A percentile compares a stretch with the other conserved stretches of the same genome.
Evolutionary conservation across 2,888 invertebrate species (phyloP).

Genomic region (Sminthurinus aureus): DNA sequence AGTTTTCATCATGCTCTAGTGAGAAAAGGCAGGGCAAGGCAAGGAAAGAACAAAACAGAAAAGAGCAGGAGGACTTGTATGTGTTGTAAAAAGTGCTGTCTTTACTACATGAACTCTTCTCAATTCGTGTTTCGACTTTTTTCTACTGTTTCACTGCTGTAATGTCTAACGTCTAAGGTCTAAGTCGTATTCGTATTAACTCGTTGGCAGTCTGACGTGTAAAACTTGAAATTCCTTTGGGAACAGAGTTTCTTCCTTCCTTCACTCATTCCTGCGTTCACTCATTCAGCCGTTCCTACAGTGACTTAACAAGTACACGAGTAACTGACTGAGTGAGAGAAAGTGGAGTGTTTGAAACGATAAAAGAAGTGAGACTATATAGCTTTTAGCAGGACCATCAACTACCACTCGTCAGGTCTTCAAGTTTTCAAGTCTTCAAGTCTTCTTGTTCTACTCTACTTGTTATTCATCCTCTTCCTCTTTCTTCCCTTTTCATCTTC

Average conservation of each 20-base stretch:
- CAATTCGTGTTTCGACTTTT: not conserved
- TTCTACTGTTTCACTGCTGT: not conserved
- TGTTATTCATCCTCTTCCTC: not conserved
- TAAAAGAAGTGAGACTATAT: conserved; percentile 2
- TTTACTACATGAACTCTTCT: not conserved
- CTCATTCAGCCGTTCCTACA: not conserved
- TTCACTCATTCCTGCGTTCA: no score
- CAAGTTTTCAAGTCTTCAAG: not conserved
- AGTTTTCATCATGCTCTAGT: not conserved
- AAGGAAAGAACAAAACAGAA: not conserved
- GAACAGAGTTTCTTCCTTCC: not conserved
- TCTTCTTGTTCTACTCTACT: not conserved
- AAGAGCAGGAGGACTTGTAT: not conserved
- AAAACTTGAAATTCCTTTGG: conserved; percentile 14
- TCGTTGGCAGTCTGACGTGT: not conserved
- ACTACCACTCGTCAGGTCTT: not conserved
- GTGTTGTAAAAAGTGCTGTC: not conserved
- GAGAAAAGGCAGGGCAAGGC: not conserved
- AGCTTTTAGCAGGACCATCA: not conserved
- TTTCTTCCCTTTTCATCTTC: not conserved
- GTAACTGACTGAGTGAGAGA: no score
- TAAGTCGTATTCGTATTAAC: not conserved
- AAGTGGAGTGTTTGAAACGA: conserved; percentile 21
- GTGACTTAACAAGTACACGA: no score
- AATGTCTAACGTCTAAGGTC: not conserved